Base-by-base conservation (phyloP, 2,797 vertebrate species). In the Enteromius radiatus region DNA sequence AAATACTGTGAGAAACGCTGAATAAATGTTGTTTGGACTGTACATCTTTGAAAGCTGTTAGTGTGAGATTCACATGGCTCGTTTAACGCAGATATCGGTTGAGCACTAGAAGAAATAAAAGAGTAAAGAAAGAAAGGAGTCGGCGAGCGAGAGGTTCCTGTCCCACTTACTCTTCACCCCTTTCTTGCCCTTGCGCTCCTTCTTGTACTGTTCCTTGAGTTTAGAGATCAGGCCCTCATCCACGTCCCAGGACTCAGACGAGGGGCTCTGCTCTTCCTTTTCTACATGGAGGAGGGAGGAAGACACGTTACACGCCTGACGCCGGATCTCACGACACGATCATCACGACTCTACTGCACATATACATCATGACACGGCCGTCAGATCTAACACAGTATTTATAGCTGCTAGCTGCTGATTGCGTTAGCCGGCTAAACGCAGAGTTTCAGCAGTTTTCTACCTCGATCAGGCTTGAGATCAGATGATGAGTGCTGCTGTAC, bases 131-230 rank as follows among this genome's bases (percentile, higher is more conserved):
- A 47, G n/a, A 82, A 14, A 59, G 64, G 38, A 38, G 77, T 52
- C 33, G 70, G 73, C 71, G 75, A 91, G 92, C 91, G 93, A 90
- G 92, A 96, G 94, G 94, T 86, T 91, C 91, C 92, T 94, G 93
- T 93, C 93, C 94, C 93, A 99, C 98, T 99, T 99, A 99, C 98
- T 99, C 98, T 99, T 99, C 94, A 97, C 98, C 96, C 98, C 98
- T 90, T 99, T 99, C 96, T 99, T 99, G 92, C 97, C 97, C 95
- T 98, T 99, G 95, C 98, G 97, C 93, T 99, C 98, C 97, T 99
- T 99, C 96, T 96, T 99, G 98, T 99, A 99, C 95, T 99, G 97
- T 93, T 99, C 98, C 97, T 99, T 99, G 94, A 99, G 98, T 96
- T 99, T 99, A 95, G 96, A 98, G 95, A 99, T 98, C 95, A 98